Base-by-base conservation (phyloP, 23 tunicate genomes). In the Aplidium turbinatum region DNA sequence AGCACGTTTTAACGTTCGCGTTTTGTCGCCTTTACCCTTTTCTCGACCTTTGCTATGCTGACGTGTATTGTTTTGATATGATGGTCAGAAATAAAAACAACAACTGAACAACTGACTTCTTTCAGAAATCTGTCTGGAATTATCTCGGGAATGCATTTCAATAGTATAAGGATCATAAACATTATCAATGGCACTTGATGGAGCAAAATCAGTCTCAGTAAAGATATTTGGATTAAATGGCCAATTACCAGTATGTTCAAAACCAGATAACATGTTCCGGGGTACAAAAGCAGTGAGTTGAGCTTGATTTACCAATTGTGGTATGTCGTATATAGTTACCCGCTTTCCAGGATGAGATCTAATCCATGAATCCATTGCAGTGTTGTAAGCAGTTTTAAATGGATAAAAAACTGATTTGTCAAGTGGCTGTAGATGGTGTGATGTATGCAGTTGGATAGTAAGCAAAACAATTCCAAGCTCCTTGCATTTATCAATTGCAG, bases 191-290 rank as follows among this genome's bases (percentile, higher is more conserved):
- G 38, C 50, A 3, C 31, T 35, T 19, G 72, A 31, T 22, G 52
- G 28, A 36, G 72, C 72, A 66, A 66, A 66, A 22, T 66, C 72
- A n/a, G 26, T 27, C 4, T 66, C 72, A 39, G 5, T 24, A 36
- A 66, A 66, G 7, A 66, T 33, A 24, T 66, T 24, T 6, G 72
- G 72, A 39, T 66, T 38, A 39, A 35, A 66, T 38, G 72, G 72
- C 6, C 11, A 38, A 3, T 35, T 66, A 5, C 72, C 72, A 38
- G 72, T 36, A 50, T 22, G 16, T 19, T 36, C 16, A 24, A 66
- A 66, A 3, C 27, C 52, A 66, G 19, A 35, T 4, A 66, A 50
- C 36, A 51, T 51, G 36, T 66, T 66, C 31, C 38, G 51, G 11
- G 38, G 13, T 35, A 25, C 38, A 7, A 51, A 50, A n/a, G 72